Percentiles rank a stretch among this genome's conserved stretches.
phyloP scores from a whole-genome alignment of 2,888 invertebrate genomes.

The Euclidia mi region DNA sequence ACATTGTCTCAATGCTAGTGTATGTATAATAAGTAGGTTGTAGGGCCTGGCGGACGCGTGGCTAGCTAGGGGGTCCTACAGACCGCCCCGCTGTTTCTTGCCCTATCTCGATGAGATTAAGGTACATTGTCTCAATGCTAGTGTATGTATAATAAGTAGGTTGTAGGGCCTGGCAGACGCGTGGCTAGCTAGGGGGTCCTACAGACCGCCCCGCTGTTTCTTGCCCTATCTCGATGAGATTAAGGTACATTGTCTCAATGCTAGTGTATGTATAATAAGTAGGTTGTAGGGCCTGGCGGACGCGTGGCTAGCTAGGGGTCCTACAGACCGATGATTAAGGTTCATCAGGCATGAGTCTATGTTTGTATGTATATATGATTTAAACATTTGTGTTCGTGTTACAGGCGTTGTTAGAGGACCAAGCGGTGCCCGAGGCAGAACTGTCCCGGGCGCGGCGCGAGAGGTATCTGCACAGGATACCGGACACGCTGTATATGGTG shows the following conservation, averaged over 20 bases:
- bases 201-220: constrained; percentile 96
- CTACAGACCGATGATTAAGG: too few relatives aligned
- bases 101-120: constrained; percentile 99
- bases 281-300: too few relatives aligned
- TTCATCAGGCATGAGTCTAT: too few relatives aligned
- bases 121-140: constrained; percentile 84
- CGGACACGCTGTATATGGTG: constrained; percentile 98
- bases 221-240: constrained; percentile 98
- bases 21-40: too few relatives aligned
- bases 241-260: constrained; percentile 91
- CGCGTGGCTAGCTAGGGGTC: too few relatives aligned
- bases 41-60: constrained; percentile 95
- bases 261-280: too few relatives aligned
- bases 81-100: constrained; percentile 97
- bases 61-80: constrained; percentile 94
- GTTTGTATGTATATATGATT: too few relatives aligned
- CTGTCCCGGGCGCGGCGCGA: constrained; percentile 92
- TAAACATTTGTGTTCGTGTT: too few relatives aligned
- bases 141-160: too few relatives aligned
- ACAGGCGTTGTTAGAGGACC: constrained; percentile 95
- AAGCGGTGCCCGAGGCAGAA: constrained; percentile 93
- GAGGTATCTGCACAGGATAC: constrained; percentile 95
- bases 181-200: constrained; percentile 95
- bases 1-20: constrained; percentile 17
- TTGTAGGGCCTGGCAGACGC: constrained; percentile 95